Evolutionary conservation across 1,140 invertebrate genomes (phyloP).

Genomic region (Procambarus clarkii): DNA sequence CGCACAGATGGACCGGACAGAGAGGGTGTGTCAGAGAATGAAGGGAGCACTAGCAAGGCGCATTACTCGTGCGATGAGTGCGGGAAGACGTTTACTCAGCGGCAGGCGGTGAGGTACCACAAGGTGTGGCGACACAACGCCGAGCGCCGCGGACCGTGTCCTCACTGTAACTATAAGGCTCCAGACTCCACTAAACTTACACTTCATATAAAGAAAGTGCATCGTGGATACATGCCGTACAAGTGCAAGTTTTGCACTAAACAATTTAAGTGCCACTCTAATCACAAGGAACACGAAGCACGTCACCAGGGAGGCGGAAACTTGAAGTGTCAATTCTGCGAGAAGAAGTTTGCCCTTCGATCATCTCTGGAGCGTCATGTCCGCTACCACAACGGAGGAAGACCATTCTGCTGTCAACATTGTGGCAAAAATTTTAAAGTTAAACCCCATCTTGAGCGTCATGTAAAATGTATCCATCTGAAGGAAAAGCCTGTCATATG

Average conservation of each 20-base stretch:
- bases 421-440: slow-evolving; percentile 42
- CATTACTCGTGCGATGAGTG: slow-evolving; percentile 37
- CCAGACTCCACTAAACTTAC: slow-evolving; percentile 19
- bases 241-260: slow-evolving; percentile 29
- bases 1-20: not conserved
- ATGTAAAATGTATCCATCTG: slow-evolving; percentile 38
- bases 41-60: not conserved
- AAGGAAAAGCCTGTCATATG: slow-evolving; percentile 48
- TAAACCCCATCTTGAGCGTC: slow-evolving; percentile 45
- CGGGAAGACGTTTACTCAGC: slow-evolving; percentile 40
- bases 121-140: slow-evolving; percentile 4
- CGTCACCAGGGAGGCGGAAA: not conserved
- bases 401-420: slow-evolving; percentile 46
- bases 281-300: slow-evolving; percentile 27
- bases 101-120: slow-evolving; percentile 9
- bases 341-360: slow-evolving; percentile 15
- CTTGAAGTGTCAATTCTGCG: slow-evolving; percentile 8
- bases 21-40: not conserved
- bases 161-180: slow-evolving; percentile 7
- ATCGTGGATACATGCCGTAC: slow-evolving; percentile 11
- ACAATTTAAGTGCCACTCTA: slow-evolving; percentile 22
- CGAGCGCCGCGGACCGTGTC: not conserved
- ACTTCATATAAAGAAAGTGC: slow-evolving; percentile 13
- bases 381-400: slow-evolving; percentile 1
- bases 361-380: slow-evolving; percentile 24